Evolutionary conservation across 2,888 invertebrate species (phyloP).

Genomic region (Drosophila tripunctata): DNA sequence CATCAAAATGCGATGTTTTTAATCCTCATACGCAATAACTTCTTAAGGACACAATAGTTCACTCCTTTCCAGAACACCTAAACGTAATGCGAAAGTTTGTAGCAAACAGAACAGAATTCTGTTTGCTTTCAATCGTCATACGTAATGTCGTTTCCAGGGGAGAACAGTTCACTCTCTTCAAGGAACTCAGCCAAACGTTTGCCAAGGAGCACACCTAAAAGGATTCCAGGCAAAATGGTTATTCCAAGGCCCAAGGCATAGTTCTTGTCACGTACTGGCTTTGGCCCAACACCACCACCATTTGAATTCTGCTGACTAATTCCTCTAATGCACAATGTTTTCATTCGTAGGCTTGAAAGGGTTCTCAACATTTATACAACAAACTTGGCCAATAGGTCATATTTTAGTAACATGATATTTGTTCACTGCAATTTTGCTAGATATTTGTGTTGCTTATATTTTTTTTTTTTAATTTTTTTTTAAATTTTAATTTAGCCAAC

Average conservation of each 20-base stretch:
- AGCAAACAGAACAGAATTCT: neutral
- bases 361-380: constrained; percentile 3
- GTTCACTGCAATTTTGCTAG: neutral
- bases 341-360: neutral
- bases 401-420: constrained; percentile 2
- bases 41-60: too few relatives aligned
- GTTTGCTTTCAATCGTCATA: constrained; percentile 13
- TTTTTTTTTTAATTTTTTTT: neutral
- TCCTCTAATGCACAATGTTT: neutral
- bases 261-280: constrained; percentile 6
- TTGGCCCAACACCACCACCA: neutral
- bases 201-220: constrained; percentile 12
- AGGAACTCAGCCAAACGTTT: constrained; percentile 26
- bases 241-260: neutral
- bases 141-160: neutral
- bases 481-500: neutral
- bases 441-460: neutral
- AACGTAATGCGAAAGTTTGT: neutral
- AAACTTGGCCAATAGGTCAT: constrained; percentile 3
- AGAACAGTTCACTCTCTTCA: constrained; percentile 6
- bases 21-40: too few relatives aligned
- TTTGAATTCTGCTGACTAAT: too few relatives aligned
- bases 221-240: constrained; percentile 28
- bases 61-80: too few relatives aligned
- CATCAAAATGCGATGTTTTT: too few relatives aligned